Evolutionary conservation across 53 echinoderm and acorn worm species (phyloP), one percentile per base, ranked within the genome.

Genomic region (Henricia sp.): DNA sequence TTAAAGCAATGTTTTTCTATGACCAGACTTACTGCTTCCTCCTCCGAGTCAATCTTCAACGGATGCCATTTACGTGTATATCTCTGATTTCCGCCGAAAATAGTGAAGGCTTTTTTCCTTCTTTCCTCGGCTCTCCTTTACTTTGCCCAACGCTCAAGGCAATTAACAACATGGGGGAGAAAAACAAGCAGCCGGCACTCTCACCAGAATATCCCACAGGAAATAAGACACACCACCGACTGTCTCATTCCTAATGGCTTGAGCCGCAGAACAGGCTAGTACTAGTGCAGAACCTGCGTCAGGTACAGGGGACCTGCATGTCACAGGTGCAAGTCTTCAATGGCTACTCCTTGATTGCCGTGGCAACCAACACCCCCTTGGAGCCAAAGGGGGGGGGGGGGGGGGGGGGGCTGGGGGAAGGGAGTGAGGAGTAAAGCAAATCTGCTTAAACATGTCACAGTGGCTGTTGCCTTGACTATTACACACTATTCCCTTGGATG

Each of bases 311-410:
- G 30, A 44, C 71, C 62, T 60, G 30, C 17, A 26, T 24, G 53
- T 73, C 56, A 39, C 68, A 58, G 76, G 76, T 76, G 76, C 25
- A 58, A 76, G 76, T 59, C 76, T 76, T 76, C 58, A 76, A 76
- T 57, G 59, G 57, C 76, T n/a, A 26, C n/a, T n/a, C n/a, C n/a
- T n/a, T n/a, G n/a, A 57, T 76, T 33, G 19, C 76, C 42, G 14
- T 76, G 57, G 76, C 76, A 76, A 76, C 76, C 76, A 58, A 76
- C 76, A 76, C 76, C 76, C 75, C 76, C 76, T 76, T 41, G 76
- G 76, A 76, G 40, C 41, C 42, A 3, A 76, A 41, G 28, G 76
- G 76, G 57, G 57, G 59, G 57, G n/a, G 37, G 73, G n/a, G n/a
- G n/a, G n/a, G n/a, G n/a, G n/a, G n/a, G n/a, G n/a, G n/a, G n/a